Percentiles rank a stretch among this genome's conserved stretches.
Conservation (phyloP, 1,140 invertebrate genomes). For the Camponotus vicinus region DNA sequence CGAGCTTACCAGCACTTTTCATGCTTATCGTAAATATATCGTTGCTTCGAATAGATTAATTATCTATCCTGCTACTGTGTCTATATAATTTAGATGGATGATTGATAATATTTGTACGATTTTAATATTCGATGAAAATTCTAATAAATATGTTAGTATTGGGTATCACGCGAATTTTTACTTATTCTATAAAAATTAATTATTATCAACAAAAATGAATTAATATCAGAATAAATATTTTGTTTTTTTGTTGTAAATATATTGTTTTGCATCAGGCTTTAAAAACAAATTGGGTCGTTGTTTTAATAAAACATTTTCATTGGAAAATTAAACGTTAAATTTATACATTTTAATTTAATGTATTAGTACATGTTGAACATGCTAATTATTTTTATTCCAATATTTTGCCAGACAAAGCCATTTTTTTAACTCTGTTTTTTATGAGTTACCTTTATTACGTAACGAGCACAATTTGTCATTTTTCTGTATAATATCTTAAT, state of each 20-base stretch:
- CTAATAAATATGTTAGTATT: too few species aligned
- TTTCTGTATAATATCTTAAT: not conserved
- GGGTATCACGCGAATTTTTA: too few species aligned
- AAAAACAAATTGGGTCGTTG: too few species aligned
- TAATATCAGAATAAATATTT: not conserved
- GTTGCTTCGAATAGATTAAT: conserved; percentile 2
- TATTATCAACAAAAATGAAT: not conserved
- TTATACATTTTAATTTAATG: too few species aligned
- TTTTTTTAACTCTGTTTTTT: not conserved
- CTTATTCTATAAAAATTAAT: too few species aligned
- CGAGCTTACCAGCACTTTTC: conserved; percentile 67
- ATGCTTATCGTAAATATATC: conserved; percentile 71
- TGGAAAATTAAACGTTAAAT: not conserved
- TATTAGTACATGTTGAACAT: too few species aligned
- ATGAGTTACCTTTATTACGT: not conserved
- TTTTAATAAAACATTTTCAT: not conserved
- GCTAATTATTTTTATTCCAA: not conserved
- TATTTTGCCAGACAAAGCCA: not conserved
- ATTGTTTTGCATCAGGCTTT: not conserved
- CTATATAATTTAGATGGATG: not conserved
- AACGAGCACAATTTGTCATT: not conserved
- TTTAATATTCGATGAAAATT: not conserved
- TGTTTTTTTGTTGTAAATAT: not conserved
- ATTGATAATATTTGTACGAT: not conserved
- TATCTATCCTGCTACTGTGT: not conserved